Percentiles rank a stretch among this genome's conserved stretches.
These are phyloP conservation scores for Hemiprocne comata DNA, from an alignment of 2,113 vertebrate species.

Conservation along the genomic window DNA sequence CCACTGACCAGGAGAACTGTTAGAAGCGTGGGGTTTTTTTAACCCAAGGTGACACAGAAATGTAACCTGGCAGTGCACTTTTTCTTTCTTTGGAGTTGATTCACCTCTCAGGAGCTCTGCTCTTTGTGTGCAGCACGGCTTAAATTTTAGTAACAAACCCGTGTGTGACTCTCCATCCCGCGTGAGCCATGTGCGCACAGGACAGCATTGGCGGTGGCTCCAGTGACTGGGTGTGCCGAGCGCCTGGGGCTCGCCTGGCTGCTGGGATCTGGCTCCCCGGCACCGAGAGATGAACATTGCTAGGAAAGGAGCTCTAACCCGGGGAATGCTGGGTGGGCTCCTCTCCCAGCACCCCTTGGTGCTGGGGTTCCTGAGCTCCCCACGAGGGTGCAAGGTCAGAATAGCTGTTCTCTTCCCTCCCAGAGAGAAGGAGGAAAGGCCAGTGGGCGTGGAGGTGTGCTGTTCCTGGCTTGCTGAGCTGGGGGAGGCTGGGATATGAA, in stretches of 20 bases:
- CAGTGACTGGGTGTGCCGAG: not conserved
- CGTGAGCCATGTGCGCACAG: not conserved
- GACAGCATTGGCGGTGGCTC: not conserved
- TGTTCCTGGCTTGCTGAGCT: not conserved
- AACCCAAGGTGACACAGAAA: not conserved
- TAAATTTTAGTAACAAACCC: not conserved
- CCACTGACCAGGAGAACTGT: not conserved
- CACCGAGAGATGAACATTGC: rapidly evolving
- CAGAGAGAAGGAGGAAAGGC: rapidly evolving
- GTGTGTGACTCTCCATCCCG: not conserved
- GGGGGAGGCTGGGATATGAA: rapidly evolving
- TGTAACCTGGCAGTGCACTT: not conserved
- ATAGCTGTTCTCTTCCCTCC: not conserved
- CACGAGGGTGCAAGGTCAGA: rapidly evolving
- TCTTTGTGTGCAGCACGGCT: not conserved
- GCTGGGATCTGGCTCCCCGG: not conserved
- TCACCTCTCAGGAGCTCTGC: not conserved
- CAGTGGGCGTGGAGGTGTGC: not conserved
- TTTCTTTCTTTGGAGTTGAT: not conserved
- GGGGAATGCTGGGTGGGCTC: not conserved
- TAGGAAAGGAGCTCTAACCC: rapidly evolving
- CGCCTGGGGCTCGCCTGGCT: not conserved
- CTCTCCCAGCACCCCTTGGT: not conserved
- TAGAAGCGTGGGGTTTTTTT: not conserved
- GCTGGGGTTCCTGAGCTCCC: not conserved